Base-by-base conservation (phyloP, 2,113 vertebrate species). In the Bubo scandiacus region DNA sequence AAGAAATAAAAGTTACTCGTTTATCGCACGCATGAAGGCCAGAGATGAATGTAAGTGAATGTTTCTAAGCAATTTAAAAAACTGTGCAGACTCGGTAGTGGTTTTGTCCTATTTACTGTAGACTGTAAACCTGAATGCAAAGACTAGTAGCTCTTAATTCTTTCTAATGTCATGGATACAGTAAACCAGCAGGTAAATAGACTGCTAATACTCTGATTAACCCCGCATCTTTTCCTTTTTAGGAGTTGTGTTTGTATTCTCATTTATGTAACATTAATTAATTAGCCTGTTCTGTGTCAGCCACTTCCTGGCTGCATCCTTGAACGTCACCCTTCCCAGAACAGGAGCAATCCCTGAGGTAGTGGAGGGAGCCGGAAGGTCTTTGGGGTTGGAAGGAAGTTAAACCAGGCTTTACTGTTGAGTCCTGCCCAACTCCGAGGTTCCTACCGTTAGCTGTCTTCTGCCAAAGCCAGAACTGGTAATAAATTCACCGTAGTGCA, bases 1-100 rank as follows among this genome's bases (percentile, higher is more conserved):
- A 66, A 98, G 99, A 81, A 99, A 99, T 97, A 99, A 99, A 97
- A 99, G 99, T 96, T 99, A 99, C 98, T 99, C 99, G 2, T 99
- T 99, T 97, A 99, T 99, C 1, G 99, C 99, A 4, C 99, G 99
- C 62, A 99, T 99, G 99, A 99, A 99, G 97, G 99, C 99, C 68
- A 97, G 99, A 59, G 99, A 99, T 67, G 99, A 99, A 98, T 99
- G 99, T 99, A 98, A 98, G 98, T 98, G 81, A 93, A 55, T 1
- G 4, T 45, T 86, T 38, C 68, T 79, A 4, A 54, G 32, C 30
- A 12, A 10, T 54, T 83, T 18, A 11, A 32, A 89, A 59, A 40
- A 4, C 21, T 12, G 6, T 47, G 4, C 18, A 25, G 42, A 19
- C 17, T 14, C 40, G 5, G 25, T 14, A 40, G 14, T 1, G 12